phyloP scores from a whole-genome alignment of 2,888 invertebrate genomes.

The Cheilosia scutellata region DNA sequence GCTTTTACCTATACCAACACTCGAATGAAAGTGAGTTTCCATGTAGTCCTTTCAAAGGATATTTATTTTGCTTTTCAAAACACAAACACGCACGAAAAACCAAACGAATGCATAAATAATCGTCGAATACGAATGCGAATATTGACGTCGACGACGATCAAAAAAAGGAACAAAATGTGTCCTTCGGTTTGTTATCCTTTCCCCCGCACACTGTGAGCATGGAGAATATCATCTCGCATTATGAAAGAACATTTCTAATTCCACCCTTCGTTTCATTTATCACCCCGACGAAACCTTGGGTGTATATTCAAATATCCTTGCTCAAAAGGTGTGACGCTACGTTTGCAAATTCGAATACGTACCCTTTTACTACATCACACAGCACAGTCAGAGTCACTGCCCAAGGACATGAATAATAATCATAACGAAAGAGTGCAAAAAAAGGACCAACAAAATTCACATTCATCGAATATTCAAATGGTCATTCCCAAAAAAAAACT shows the following conservation, averaged over 20 bases:
- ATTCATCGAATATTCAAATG: conserved; percentile 76
- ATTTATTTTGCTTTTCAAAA: conserved; percentile 68
- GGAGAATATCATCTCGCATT: conserved; percentile 42
- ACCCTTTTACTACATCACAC: conserved; percentile 21
- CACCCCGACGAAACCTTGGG: background rate
- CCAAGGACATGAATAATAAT: conserved; percentile 74
- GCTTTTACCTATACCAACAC: conserved; percentile 60
- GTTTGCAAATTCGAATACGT: conserved; percentile 63
- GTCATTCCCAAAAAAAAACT: conserved; percentile 49
- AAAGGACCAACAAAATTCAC: conserved; percentile 54
- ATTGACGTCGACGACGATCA: conserved; percentile 32
- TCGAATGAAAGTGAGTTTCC: conserved; percentile 72
- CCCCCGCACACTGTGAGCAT: conserved; percentile 15
- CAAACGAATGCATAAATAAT: conserved; percentile 74
- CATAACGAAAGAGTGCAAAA: conserved; percentile 31
- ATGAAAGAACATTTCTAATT: conserved; percentile 56
- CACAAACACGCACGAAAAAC: conserved; percentile 36
- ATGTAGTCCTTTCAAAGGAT: conserved; percentile 59
- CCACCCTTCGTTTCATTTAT: conserved; percentile 62
- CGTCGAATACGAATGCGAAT: conserved; percentile 22
- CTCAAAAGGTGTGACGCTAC: conserved; percentile 72
- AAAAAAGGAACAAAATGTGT: conserved; percentile 5
- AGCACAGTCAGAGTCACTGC: background rate
- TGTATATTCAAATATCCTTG: conserved; percentile 66
- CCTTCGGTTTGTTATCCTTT: conserved; percentile 66